These are phyloP conservation scores for Muraenolepis orangiensis DNA, from an alignment of 2,797 vertebrate species.

Conservation along the genomic window DNA sequence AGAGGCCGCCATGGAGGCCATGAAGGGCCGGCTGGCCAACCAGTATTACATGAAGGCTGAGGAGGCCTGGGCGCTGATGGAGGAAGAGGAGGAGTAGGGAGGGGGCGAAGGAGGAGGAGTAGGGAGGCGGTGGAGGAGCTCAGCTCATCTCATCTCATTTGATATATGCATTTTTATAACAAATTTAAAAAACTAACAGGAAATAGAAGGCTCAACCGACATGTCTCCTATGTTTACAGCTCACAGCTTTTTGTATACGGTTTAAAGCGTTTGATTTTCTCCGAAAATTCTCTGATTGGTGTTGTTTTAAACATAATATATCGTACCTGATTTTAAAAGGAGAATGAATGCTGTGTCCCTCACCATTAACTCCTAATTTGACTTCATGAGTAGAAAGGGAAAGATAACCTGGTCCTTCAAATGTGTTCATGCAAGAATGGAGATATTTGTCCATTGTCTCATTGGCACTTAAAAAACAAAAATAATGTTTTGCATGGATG, in stretches of 20 bases:
- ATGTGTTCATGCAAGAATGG: not conserved
- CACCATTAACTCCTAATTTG: not conserved
- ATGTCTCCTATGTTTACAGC: conserved; percentile 35
- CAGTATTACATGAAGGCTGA: conserved; percentile 95
- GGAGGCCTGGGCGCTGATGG: conserved; percentile 90
- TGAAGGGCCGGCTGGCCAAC: conserved; percentile 94
- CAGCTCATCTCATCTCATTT: too few species aligned
- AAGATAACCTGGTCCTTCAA: not conserved
- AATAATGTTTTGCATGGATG: not conserved
- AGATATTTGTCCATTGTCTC: not conserved
- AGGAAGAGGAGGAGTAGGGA: conserved; percentile 70
- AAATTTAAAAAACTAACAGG: not conserved
- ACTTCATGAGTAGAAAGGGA: not conserved
- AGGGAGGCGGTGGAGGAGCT: not conserved
- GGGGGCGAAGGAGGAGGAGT: not conserved
- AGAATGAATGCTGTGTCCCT: not conserved
- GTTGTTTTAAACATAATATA: not conserved
- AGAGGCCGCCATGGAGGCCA: conserved; percentile 89
- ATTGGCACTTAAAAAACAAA: not conserved
- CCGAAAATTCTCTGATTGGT: not conserved
- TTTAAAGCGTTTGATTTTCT: conserved; percentile 21
- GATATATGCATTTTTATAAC: not conserved
- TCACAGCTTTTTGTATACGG: conserved; percentile 54
- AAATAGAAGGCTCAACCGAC: not conserved
- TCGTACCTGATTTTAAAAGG: not conserved